Conservation (phyloP, 2,113 vertebrate species). For the Siphamia tubifer region DNA sequence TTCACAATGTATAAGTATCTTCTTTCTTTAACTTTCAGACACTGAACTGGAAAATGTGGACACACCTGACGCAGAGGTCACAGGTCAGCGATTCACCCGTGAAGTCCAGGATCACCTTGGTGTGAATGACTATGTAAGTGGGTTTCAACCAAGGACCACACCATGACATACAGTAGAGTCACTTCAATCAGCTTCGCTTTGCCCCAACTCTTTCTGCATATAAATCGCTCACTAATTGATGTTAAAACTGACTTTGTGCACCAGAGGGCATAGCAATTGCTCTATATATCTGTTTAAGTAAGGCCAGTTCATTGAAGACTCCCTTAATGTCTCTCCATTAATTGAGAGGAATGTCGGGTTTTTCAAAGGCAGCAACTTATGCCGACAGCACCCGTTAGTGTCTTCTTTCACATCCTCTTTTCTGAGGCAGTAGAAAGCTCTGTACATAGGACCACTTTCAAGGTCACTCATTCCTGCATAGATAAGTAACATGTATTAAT, state of each 20-base stretch:
- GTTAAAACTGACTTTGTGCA: conserved; percentile 79
- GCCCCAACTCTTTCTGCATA: conserved; percentile 66
- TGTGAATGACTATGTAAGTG: conserved; percentile 81
- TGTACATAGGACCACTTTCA: conserved; percentile 54
- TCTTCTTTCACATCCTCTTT: conserved; percentile 52
- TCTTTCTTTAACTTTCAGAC: conserved; percentile 46
- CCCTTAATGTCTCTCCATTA: conserved; percentile 79
- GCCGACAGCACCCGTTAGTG: conserved; percentile 62
- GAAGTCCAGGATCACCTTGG: conserved; percentile 69
- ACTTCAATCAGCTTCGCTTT: conserved; percentile 58
- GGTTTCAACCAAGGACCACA: conserved; percentile 15
- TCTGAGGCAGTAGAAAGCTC: conserved; percentile 36
- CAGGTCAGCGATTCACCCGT: conserved; percentile 74
- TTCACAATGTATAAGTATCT: background rate
- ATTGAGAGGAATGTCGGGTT: conserved; percentile 79
- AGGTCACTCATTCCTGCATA: conserved; percentile 72
- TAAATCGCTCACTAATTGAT: conserved; percentile 81
- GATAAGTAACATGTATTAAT: conserved; percentile 72
- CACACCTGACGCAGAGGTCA: conserved; percentile 51
- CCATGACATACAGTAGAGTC: conserved; percentile 32
- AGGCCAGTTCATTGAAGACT: conserved; percentile 80
- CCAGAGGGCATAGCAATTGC: conserved; percentile 79
- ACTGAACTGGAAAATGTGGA: conserved; percentile 62
- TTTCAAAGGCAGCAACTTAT: conserved; percentile 76
- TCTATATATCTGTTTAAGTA: conserved; percentile 83